Percentiles rank a stretch among this genome's conserved stretches.
phyloP scores from a whole-genome alignment of 2,797 vertebrate genomes.

The Alca torda region DNA sequence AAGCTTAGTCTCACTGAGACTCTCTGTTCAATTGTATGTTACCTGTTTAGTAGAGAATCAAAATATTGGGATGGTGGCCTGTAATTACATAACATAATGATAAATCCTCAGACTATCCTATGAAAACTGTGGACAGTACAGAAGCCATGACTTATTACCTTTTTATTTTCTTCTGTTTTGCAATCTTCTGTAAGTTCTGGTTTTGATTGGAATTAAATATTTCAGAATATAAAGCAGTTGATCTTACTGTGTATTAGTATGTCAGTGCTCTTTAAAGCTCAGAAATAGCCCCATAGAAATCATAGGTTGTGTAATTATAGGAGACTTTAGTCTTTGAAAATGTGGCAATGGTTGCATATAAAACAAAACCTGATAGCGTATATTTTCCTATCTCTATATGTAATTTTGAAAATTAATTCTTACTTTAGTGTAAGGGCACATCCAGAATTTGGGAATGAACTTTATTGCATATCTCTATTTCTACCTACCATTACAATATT shows the following conservation, averaged over 20 bases:
- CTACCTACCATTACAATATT: background rate
- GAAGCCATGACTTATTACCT: background rate
- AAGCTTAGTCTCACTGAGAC: background rate
- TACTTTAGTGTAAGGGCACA: background rate
- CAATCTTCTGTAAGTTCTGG: background rate
- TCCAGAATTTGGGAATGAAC: background rate
- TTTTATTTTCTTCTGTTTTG: background rate
- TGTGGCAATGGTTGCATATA: background rate
- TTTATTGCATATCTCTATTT: background rate
- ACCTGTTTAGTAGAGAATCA: background rate
- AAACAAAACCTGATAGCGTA: background rate
- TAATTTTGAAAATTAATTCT: background rate
- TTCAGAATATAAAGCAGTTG: background rate
- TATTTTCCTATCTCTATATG: background rate
- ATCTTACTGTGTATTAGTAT: background rate
- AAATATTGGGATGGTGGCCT: background rate
- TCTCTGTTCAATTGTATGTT: background rate
- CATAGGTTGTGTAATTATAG: background rate
- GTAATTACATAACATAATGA: background rate
- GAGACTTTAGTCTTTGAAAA: background rate
- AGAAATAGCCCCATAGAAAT: background rate
- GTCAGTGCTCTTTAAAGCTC: background rate
- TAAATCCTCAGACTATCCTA: background rate
- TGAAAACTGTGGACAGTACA: background rate
- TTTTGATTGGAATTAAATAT: background rate